Base-by-base conservation (phyloP, 2,797 vertebrate genomes). In the Pseudochirops cupreus region DNA sequence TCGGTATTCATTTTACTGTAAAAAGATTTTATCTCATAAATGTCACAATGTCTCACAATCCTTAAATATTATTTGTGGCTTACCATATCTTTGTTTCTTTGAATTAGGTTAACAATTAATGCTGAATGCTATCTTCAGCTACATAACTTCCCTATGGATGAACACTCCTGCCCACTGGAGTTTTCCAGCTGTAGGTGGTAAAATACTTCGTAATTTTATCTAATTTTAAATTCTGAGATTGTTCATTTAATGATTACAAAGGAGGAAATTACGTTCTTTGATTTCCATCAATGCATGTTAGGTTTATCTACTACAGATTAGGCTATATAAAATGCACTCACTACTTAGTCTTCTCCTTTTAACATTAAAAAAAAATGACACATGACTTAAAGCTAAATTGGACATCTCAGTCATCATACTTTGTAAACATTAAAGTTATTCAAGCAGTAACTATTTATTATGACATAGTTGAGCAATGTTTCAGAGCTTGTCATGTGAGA, bases 91-190 rank as follows among this genome's bases (percentile, higher is more conserved):
- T 94, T 92, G 94, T 94, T 95, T 3, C 4, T 94, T 96, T 46
- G 97, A 93, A 98, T 99, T 98, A 99, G 99, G 98, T 99, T 99
- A 99, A 99, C 99, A 98, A 99, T 99, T 99, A 99, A 99, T 99
- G 99, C 99, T 98, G 99, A 99, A 99, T 99, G 99, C 98, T 99
- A 99, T 98, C 99, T 99, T 99, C 99, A 99, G 98, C 99, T 99
- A 99, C 99, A 99, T 99, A 99, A 99, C 98, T 99, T 99, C 99
- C 99, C 99, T 97, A 99, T 99, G 99, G 99, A 99, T 99, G 99
- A 99, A 96, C 99, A 99, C 98, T 99, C 99, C 96, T 99, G 99
- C 98, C 99, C 99, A 82, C 99, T 99, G 99, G 99, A 99, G 98
- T 99, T 99, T 99, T 99, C 99, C 96, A 99, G 99, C 99, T 99